Percentiles rank a stretch among this genome's conserved stretches.
Conservation (phyloP, 2,797 vertebrate genomes). For the Philypnodon macrostomus region DNA sequence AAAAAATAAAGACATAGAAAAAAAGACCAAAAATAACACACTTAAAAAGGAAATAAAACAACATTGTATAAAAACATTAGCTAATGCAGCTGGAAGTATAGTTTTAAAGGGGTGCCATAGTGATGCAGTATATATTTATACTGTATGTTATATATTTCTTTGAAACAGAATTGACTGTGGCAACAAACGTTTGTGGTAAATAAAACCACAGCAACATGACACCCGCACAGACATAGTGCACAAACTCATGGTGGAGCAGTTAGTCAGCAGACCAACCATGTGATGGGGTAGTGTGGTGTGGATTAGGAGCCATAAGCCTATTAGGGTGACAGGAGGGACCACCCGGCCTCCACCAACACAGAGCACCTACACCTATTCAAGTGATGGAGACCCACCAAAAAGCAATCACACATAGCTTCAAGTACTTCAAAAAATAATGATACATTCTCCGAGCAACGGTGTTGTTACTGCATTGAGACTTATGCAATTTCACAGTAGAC, state of each 20-base stretch:
- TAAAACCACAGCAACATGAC: conserved; percentile 23
- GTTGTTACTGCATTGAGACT: too few species aligned
- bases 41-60: conserved; percentile 22
- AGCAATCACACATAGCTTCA: conserved; percentile 6
- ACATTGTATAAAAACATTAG: too few species aligned
- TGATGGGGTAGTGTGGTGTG: conserved; percentile 72
- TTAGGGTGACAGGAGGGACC: conserved; percentile 78
- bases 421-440: too few species aligned
- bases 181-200: too few species aligned
- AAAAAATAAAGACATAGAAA: conserved; percentile 25
- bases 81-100: too few species aligned
- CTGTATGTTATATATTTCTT: too few species aligned
- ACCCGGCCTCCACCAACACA: conserved; percentile 62
- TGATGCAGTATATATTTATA: too few species aligned
- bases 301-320: conserved; percentile 82
- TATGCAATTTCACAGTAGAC: conserved; percentile 1
- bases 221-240: conserved; percentile 36
- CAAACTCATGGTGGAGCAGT: conserved; percentile 46
- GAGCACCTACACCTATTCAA: conserved; percentile 11
- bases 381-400: conserved; percentile 19
- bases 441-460: too few species aligned
- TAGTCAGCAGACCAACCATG: conserved; percentile 76
- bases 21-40: conserved; percentile 36
- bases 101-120: too few species aligned
- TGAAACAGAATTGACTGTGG: too few species aligned